Base-by-base conservation (phyloP, 1,140 invertebrate genomes). In the Drosophila subobscura region DNA sequence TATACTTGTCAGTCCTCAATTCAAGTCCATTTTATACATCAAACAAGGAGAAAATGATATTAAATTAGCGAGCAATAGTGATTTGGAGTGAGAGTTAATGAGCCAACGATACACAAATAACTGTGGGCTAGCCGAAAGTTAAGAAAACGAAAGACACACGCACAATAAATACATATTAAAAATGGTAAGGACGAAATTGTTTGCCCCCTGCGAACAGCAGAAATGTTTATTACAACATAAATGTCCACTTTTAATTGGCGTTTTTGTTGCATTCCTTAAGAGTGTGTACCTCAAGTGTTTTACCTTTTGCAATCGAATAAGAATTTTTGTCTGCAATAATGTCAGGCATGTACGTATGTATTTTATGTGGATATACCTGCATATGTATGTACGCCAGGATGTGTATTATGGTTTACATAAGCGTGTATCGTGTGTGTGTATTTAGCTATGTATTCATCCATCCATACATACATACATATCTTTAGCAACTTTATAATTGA, bases 1-100 rank as follows among this genome's bases (percentile, higher is more conserved):
- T 85, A 81, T 88, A 78, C 74, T 78, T 72, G 70, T 61, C 75
- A 58, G 65, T 57, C 83, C 74, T 79, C 47, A 78, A 72, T 52
- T 44, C 51, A 51, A 50, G 74, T 81, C 73, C 60, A 64, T 76
- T 86, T 86, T 86, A 77, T 77, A 77, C 72, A 54, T 37, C 33
- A 61, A 76, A 70, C 47, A 51, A 52, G 46, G 46, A 64, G 56
- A 70, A 74, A 74, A 59, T 64, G 59, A 8, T 68, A 67, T 47
- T 49, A 49, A 67, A 67, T 52, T 68, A 33, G 47, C 20, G 41
- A 55, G 41, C 20, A 20, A 53, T 53, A 20, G 42, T 40, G 46
- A 16, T 50, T 5, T 14, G 20, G 10, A 27, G 51, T 25, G 3
- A 40, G 55, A 47, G 29, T 47, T 54, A 33, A 23, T 10, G 16